Evolutionary conservation across 2,113 vertebrate species (phyloP).

Genomic region (Arizona elegans): DNA sequence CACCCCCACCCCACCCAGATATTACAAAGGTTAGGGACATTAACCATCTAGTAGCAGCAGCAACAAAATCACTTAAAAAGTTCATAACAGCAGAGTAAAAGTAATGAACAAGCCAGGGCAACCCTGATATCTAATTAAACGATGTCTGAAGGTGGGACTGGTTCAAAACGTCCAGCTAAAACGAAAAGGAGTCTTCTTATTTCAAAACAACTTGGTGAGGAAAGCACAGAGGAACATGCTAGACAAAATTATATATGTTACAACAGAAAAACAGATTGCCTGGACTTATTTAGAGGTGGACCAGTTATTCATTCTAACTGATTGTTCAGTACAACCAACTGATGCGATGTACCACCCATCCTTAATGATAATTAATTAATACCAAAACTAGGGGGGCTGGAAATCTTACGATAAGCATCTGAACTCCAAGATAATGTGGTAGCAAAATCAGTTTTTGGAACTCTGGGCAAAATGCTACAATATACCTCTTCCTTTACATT

Average conservation of each 20-base stretch:
- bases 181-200: neutral
- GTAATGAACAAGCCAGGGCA: neutral
- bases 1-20: neutral
- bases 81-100: neutral
- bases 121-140: neutral
- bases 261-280: neutral
- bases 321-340: neutral
- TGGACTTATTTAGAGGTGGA: neutral
- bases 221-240: neutral
- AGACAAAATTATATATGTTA: neutral
- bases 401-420: neutral
- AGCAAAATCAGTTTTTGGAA: neutral
- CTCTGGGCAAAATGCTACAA: neutral
- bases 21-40: neutral
- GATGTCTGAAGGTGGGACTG: neutral
- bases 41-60: neutral
- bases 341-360: neutral
- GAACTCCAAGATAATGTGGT: neutral
- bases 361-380: neutral
- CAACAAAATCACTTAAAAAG: neutral
- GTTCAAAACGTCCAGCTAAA: neutral
- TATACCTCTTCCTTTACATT: neutral
- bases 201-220: neutral
- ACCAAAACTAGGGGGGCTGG: neutral
- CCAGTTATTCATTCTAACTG: neutral